These are phyloP conservation scores for Leptinotarsa lineolata DNA, from an alignment of 1,140 invertebrate genomes.

Conservation along the genomic window DNA sequence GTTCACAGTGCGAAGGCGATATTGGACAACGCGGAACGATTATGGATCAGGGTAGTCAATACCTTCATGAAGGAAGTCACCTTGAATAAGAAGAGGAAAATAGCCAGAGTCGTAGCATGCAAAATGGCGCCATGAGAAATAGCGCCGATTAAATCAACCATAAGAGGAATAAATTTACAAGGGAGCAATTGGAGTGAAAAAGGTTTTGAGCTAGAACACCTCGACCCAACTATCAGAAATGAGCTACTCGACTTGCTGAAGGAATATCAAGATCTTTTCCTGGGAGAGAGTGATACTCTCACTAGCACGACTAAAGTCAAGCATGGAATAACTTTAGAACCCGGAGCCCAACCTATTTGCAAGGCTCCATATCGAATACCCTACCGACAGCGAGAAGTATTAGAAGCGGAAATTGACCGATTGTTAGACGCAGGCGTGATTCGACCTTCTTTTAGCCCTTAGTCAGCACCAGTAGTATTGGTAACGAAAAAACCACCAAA, in stretches of 20 bases:
- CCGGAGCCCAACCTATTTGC: background rate
- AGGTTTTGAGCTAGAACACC: background rate
- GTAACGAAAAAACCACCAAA: constrained; percentile 18
- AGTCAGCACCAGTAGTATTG: constrained; percentile 21
- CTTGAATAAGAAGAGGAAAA: too few relatives aligned
- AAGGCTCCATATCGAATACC: background rate
- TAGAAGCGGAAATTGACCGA: background rate
- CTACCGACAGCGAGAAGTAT: background rate
- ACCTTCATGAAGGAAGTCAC: background rate
- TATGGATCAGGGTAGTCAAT: background rate
- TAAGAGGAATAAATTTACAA: background rate
- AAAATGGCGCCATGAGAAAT: too few relatives aligned
- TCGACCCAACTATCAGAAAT: too few relatives aligned
- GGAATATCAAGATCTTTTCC: too few relatives aligned
- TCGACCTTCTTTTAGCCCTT: constrained; percentile 17
- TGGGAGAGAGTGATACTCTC: too few relatives aligned
- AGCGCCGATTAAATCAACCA: too few relatives aligned
- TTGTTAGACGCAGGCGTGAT: constrained; percentile 16
- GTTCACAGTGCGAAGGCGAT: background rate
- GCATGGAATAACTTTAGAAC: background rate
- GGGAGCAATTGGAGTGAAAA: background rate
- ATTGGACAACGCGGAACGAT: background rate
- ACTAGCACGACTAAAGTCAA: background rate
- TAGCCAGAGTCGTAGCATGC: too few relatives aligned
- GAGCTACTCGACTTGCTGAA: too few relatives aligned